phyloP scores from a whole-genome alignment of 2,113 vertebrate species.

The Sinocyclocheilus anophthalmus region DNA sequence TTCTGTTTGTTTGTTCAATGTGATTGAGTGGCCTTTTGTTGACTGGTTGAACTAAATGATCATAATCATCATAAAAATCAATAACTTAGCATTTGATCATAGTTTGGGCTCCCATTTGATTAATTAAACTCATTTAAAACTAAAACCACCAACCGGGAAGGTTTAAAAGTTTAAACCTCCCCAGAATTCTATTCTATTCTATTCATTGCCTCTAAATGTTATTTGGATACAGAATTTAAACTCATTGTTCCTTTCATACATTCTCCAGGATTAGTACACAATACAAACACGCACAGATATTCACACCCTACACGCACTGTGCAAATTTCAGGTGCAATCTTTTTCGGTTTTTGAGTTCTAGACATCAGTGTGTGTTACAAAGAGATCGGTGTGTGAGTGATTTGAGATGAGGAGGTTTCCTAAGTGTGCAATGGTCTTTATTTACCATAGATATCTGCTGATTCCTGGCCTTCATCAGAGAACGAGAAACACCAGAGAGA shows the following conservation, averaged over 20 bases:
- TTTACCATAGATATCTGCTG: conserved; percentile 79
- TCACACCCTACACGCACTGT: background rate
- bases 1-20: background rate
- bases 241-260: background rate
- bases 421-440: conserved; percentile 68
- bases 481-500: conserved; percentile 73
- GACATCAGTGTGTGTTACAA: background rate
- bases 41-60: background rate
- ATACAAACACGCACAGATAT: conserved; percentile 11
- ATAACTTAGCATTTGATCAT: background rate
- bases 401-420: conserved; percentile 45
- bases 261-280: conserved; percentile 24
- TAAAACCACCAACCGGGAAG: too few relatives aligned
- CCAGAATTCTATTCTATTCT: too few relatives aligned
- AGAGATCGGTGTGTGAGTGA: conserved; percentile 40
- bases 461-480: conserved; percentile 79
- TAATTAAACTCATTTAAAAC: background rate
- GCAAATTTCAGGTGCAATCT: background rate
- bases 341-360: background rate
- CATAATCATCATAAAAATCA: background rate
- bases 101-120: background rate
- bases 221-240: background rate
- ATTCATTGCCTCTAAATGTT: background rate
- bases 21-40: background rate
- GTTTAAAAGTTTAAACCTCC: too few relatives aligned